Conservation (phyloP, 2,113 vertebrate genomes). For the Bufo bufo region DNA sequence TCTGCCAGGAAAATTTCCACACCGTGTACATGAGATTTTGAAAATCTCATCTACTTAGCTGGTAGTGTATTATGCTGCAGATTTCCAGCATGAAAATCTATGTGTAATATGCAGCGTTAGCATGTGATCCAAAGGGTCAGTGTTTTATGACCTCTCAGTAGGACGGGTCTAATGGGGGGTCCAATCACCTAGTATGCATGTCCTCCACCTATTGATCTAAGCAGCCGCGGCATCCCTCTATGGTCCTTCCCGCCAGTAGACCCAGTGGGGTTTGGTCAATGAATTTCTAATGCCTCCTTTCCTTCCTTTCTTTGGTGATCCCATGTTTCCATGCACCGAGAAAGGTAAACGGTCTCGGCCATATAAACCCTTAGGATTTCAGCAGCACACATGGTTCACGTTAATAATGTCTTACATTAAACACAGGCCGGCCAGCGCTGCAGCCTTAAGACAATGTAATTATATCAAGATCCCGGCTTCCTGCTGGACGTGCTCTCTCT, state of each 20-base stretch:
- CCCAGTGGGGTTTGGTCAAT: neutral
- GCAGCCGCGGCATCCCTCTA: neutral
- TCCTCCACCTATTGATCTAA: neutral
- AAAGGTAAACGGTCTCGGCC: constrained; percentile 36
- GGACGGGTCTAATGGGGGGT: too few species aligned
- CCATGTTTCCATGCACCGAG: constrained; percentile 11
- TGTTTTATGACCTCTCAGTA: too few species aligned
- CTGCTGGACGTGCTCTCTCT: constrained; percentile 12
- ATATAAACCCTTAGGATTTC: constrained; percentile 23
- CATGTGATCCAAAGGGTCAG: too few species aligned
- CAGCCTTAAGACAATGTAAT: constrained; percentile 36
- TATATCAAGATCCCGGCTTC: constrained; percentile 41
- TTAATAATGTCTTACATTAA: constrained; percentile 49
- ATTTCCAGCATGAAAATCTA: too few species aligned
- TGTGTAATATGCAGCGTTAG: too few species aligned
- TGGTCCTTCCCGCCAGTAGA: neutral
- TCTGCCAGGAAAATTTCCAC: too few species aligned
- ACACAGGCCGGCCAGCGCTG: neutral
- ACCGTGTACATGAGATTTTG: too few species aligned
- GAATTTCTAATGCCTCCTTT: neutral
- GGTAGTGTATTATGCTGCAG: too few species aligned
- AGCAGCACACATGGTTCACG: constrained; percentile 36
- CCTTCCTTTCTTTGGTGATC: constrained; percentile 14
- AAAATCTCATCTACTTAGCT: too few species aligned
- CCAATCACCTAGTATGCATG: too few species aligned